Percentiles rank a stretch among this genome's conserved stretches.
phyloP scores from a whole-genome alignment of 2,113 vertebrate species.

The Micronycteris hirsuta region DNA sequence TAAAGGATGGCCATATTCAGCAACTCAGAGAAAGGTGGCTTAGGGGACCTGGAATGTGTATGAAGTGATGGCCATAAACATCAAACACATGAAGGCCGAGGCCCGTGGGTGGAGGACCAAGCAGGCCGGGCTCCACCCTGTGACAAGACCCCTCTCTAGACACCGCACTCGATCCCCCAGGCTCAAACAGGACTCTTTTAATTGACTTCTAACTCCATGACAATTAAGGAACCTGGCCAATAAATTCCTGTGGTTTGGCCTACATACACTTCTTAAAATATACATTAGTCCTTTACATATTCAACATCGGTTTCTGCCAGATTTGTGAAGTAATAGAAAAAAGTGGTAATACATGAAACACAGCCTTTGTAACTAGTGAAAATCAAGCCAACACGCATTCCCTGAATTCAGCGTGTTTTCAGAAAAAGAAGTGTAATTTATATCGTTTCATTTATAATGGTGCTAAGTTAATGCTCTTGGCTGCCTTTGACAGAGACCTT shows the following conservation, averaged over 20 bases:
- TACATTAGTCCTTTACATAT: slow-evolving; percentile 41
- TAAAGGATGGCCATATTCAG: background rate
- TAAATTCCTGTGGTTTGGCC: slow-evolving; percentile 39
- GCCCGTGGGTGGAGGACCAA: too few species aligned
- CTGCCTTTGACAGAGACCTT: slow-evolving; percentile 59
- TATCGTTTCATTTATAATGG: slow-evolving; percentile 50
- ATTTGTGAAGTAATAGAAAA: slow-evolving; percentile 62
- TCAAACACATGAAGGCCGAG: accelerated
- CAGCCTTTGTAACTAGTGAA: slow-evolving; percentile 68
- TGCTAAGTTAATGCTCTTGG: slow-evolving; percentile 55
- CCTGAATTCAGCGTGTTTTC: slow-evolving; percentile 35
- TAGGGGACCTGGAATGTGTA: background rate
- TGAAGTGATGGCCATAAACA: background rate
- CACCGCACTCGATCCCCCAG: background rate
- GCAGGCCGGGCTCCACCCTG: background rate
- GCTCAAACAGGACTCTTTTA: background rate
- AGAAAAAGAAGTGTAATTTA: slow-evolving; percentile 62
- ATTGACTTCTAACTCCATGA: slow-evolving; percentile 45
- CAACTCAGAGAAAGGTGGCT: background rate
- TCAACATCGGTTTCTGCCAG: slow-evolving; percentile 16
- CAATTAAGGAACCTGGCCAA: slow-evolving; percentile 39
- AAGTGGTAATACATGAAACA: slow-evolving; percentile 51
- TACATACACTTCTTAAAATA: slow-evolving; percentile 45
- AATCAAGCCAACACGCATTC: slow-evolving; percentile 50
- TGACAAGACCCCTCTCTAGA: background rate